Evolutionary conservation across 2,888 invertebrate genomes (phyloP).

Genomic region (Cataglyphis altisquamis): DNA sequence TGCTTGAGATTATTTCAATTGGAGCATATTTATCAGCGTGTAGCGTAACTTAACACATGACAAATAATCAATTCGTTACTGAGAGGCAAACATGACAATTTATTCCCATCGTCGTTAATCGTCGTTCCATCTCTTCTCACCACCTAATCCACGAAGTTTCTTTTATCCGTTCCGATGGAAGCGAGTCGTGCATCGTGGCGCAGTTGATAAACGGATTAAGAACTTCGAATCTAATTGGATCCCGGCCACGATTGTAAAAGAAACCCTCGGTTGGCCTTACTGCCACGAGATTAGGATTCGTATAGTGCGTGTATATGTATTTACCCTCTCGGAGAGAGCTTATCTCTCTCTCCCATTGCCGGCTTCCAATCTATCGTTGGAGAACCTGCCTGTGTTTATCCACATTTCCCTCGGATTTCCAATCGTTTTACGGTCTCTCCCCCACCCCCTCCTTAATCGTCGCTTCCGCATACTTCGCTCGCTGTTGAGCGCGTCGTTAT

Average conservation of each 20-base stretch:
- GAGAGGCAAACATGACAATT: slow-evolving; percentile 4
- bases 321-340: slow-evolving; percentile 49
- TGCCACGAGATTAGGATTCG: slow-evolving; percentile 72
- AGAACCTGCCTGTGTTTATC: slow-evolving; percentile 74
- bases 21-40: background rate
- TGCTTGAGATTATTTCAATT: background rate
- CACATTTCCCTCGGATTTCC: slow-evolving; percentile 63
- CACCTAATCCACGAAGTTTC: slow-evolving; percentile 50
- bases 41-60: background rate
- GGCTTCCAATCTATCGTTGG: slow-evolving; percentile 71
- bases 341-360: slow-evolving; percentile 66
- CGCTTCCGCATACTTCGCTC: slow-evolving; percentile 71
- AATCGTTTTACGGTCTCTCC: slow-evolving; percentile 68
- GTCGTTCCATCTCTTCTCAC: slow-evolving; percentile 47
- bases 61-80: slow-evolving; percentile 2
- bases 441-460: slow-evolving; percentile 55
- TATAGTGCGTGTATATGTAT: slow-evolving; percentile 51
- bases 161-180: slow-evolving; percentile 67
- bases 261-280: slow-evolving; percentile 68
- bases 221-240: slow-evolving; percentile 76
- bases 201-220: slow-evolving; percentile 77
- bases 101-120: slow-evolving; percentile 39
- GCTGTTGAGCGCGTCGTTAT: slow-evolving; percentile 61
- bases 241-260: slow-evolving; percentile 72
- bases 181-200: slow-evolving; percentile 65